Evolutionary conservation across 2,888 invertebrate genomes (phyloP).

Genomic region (Cetonia aurata): DNA sequence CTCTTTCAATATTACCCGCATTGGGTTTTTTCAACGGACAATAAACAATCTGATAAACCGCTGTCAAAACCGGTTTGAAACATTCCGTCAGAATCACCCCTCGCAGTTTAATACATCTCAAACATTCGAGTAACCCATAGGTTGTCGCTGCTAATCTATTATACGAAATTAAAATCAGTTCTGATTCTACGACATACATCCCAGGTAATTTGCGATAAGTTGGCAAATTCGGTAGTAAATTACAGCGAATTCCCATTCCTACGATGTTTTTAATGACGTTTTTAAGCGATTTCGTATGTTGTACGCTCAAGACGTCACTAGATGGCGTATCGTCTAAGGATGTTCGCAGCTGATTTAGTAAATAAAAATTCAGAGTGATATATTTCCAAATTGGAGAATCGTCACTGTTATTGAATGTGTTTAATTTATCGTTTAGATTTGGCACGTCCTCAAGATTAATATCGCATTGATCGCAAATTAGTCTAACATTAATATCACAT

Average conservation of each 20-base stretch:
- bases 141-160: conserved; percentile 68
- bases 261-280: conserved; percentile 74
- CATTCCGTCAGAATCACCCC: conserved; percentile 71
- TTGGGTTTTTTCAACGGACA: conserved; percentile 75
- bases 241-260: conserved; percentile 76
- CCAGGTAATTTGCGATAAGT: conserved; percentile 47
- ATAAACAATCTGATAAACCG: conserved; percentile 77
- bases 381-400: conserved; percentile 64
- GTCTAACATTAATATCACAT: conserved; percentile 55
- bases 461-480: conserved; percentile 48
- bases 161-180: conserved; percentile 68
- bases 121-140: conserved; percentile 68
- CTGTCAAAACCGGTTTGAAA: conserved; percentile 74
- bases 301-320: conserved; percentile 73
- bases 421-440: conserved; percentile 30
- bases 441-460: conserved; percentile 44
- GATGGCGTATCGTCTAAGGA: conserved; percentile 37
- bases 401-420: conserved; percentile 47
- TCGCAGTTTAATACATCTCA: conserved; percentile 69
- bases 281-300: conserved; percentile 75
- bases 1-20: conserved; percentile 11
- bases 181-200: conserved; percentile 58
- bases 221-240: conserved; percentile 70
- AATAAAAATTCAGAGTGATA: conserved; percentile 65
- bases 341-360: conserved; percentile 64